A percentile compares a stretch with the other conserved stretches of the same genome.
These are phyloP conservation scores for Heloderma charlesbogerti DNA, from an alignment of 2,113 vertebrate species.

Conservation along the genomic window DNA sequence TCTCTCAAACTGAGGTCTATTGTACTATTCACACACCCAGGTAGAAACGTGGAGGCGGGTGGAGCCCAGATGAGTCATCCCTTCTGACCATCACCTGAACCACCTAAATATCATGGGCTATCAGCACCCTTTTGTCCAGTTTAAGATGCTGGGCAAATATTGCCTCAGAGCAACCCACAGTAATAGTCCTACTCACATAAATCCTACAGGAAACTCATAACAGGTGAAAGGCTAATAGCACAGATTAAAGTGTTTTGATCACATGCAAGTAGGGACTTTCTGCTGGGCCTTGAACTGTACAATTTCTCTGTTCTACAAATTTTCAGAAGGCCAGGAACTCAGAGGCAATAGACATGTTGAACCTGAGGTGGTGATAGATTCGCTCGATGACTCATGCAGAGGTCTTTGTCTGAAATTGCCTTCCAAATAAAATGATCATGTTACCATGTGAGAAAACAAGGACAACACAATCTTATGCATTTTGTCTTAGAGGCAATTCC, in stretches of 20 bases:
- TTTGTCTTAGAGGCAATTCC: too few species aligned
- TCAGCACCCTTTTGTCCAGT: neutral
- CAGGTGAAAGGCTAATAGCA: neutral
- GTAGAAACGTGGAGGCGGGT: neutral
- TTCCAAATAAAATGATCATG: neutral
- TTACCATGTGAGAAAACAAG: neutral
- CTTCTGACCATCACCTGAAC: neutral
- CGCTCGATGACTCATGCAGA: neutral
- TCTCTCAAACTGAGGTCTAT: neutral
- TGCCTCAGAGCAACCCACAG: neutral
- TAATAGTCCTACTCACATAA: neutral
- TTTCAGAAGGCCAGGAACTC: neutral
- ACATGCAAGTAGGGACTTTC: neutral
- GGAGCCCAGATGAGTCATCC: neutral
- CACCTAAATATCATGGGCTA: neutral
- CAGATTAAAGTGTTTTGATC: neutral
- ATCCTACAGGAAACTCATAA: neutral
- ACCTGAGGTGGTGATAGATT: neutral
- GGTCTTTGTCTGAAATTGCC: neutral
- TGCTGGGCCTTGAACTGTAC: neutral
- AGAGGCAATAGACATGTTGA: neutral
- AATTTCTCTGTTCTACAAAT: neutral
- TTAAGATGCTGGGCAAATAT: neutral
- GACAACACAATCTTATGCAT: neutral
- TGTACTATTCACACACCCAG: neutral